phyloP scores from a whole-genome alignment of 2,888 invertebrate genomes.

The Ophion slaviceki region DNA sequence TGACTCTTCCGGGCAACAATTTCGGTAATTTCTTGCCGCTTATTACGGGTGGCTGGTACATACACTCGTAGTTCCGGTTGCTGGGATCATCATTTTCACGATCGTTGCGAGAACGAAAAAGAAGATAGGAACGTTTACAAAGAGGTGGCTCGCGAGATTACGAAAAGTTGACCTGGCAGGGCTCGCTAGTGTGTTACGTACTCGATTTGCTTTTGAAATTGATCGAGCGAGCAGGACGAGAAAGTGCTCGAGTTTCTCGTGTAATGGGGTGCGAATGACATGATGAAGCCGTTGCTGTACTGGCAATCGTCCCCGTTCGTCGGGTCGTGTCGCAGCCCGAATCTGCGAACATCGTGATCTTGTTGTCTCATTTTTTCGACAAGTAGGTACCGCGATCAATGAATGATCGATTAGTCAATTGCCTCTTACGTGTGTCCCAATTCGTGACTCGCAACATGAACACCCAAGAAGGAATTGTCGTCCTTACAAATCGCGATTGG shows the following conservation, averaged over 20 bases:
- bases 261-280: slow-evolving; percentile 18
- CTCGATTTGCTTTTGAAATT: slow-evolving; percentile 23
- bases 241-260: slow-evolving; percentile 46
- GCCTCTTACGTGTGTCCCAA: slow-evolving; percentile 49
- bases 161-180: too few relatives aligned
- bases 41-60: not conserved
- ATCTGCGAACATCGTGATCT: slow-evolving; percentile 5
- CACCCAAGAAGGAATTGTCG: slow-evolving; percentile 29
- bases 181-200: not conserved
- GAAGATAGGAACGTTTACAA: too few relatives aligned
- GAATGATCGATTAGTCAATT: not conserved
- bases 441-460: slow-evolving; percentile 47
- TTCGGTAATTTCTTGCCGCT: not conserved
- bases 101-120: too few relatives aligned
- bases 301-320: not conserved
- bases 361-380: too few relatives aligned
- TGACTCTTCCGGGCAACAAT: slow-evolving; percentile 35
- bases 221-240: slow-evolving; percentile 30
- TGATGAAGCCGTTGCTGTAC: slow-evolving; percentile 27
- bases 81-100: not conserved
- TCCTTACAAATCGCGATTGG: slow-evolving; percentile 32
- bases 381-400: too few relatives aligned
- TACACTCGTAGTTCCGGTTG: not conserved
- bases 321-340: slow-evolving; percentile 34
- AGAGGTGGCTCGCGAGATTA: too few relatives aligned